A percentile compares a stretch with the other conserved stretches of the same genome.
Conservation (phyloP, 2,113 vertebrate species). For the Nycticryphes semicollaris region DNA sequence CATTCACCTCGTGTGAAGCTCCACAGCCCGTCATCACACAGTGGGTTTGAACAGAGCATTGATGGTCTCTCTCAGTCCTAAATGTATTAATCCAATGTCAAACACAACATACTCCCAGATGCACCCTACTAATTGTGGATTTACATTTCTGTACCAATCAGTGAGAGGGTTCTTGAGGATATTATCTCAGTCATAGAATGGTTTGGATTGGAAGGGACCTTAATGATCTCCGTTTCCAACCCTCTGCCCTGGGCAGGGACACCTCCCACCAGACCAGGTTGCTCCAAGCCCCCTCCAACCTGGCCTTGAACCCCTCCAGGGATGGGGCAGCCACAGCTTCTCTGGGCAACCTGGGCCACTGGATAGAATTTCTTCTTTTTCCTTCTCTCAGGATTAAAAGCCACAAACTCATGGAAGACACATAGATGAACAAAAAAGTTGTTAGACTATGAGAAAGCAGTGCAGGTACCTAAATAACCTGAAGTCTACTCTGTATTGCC, state of each 20-base stretch:
- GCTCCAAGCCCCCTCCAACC: no score
- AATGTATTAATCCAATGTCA: neutral
- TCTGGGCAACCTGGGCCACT: no score
- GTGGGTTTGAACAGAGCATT: neutral
- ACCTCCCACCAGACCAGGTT: no score
- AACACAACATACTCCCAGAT: neutral
- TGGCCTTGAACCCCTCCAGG: no score
- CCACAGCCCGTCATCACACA: neutral
- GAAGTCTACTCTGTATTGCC: neutral
- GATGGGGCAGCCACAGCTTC: no score
- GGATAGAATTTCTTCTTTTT: neutral
- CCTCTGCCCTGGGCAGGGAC: no score
- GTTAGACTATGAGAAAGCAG: neutral
- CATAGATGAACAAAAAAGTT: rapidly evolving
- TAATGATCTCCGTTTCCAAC: no score
- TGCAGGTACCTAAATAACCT: neutral
- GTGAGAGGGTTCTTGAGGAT: rapidly evolving
- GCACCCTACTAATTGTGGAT: neutral
- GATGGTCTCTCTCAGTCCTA: neutral
- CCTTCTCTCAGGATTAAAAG: neutral
- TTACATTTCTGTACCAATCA: rapidly evolving
- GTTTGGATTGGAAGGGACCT: no score
- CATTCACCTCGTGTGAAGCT: neutral
- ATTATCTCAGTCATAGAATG: no score
- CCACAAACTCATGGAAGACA: neutral